A percentile compares a stretch with the other conserved stretches of the same genome.
These are phyloP conservation scores for Lobophora halterata DNA, from an alignment of 2,888 invertebrate genomes.

Conservation along the genomic window DNA sequence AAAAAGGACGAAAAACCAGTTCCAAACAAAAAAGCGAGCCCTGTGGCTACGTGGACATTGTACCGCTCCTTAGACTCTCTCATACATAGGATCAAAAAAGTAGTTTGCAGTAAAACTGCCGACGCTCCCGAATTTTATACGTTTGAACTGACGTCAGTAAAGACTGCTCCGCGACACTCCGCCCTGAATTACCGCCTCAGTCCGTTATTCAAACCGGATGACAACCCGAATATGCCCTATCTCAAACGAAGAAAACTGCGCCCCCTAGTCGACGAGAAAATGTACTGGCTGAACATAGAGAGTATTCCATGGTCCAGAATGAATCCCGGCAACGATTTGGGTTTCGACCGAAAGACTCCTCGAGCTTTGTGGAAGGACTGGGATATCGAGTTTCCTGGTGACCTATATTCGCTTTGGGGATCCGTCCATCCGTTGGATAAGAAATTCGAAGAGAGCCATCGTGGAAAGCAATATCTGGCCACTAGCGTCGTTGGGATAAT, in stretches of 20 bases:
- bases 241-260: conserved; percentile 50
- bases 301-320: conserved; percentile 66
- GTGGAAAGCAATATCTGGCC: conserved; percentile 84
- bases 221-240: conserved; percentile 62
- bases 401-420: conserved; percentile 85
- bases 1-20: conserved; percentile 10
- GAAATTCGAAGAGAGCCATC: conserved; percentile 73
- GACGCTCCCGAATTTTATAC: conserved; percentile 75
- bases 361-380: conserved; percentile 82
- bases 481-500: conserved; percentile 81
- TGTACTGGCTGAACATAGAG: conserved; percentile 71
- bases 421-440: conserved; percentile 81
- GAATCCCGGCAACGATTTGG: conserved; percentile 59
- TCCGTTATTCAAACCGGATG: conserved; percentile 65
- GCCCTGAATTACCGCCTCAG: conserved; percentile 66
- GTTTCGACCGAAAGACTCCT: conserved; percentile 56
- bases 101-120: conserved; percentile 36
- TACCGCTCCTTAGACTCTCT: conserved; percentile 60
- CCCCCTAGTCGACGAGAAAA: conserved; percentile 68
- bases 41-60: conserved; percentile 71
- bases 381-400: conserved; percentile 85
- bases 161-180: conserved; percentile 72
- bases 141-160: conserved; percentile 79
- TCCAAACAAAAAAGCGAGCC: conserved; percentile 30
- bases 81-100: conserved; percentile 51